A percentile compares a stretch with the other conserved stretches of the same genome.
Conservation (phyloP, 2,797 vertebrate species). For the Enteromius paludinosus region DNA sequence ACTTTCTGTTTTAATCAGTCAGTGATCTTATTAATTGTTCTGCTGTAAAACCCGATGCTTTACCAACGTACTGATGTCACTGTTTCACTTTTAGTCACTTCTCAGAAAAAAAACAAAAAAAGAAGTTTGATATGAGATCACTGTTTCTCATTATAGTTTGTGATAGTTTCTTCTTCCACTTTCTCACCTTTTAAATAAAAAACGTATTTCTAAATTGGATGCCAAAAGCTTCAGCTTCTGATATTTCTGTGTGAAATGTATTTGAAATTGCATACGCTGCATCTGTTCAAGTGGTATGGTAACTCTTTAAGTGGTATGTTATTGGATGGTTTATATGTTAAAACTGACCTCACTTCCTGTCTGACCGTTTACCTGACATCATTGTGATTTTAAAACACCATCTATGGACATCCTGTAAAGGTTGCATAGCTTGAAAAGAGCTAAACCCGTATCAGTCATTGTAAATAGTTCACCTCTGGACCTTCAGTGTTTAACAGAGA, state of each 20-base stretch:
- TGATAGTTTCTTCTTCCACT: not conserved
- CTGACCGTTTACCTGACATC: slow-evolving; percentile 57
- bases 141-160: not conserved
- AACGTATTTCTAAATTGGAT: not conserved
- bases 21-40: not conserved
- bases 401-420: slow-evolving; percentile 55
- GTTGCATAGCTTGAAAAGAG: slow-evolving; percentile 61
- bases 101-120: not conserved
- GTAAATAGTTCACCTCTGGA: not conserved
- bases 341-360: slow-evolving; percentile 39
- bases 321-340: not conserved
- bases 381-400: slow-evolving; percentile 45
- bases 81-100: not conserved
- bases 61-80: not conserved
- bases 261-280: not conserved
- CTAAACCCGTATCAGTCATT: not conserved
- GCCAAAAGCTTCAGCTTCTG: not conserved
- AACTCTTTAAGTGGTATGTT: not conserved
- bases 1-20: not conserved
- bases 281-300: not conserved
- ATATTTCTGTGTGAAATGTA: not conserved
- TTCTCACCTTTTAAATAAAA: slow-evolving; percentile 2
- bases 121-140: not conserved
- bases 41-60: not conserved
- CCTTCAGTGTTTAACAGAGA: not conserved